Evolutionary conservation across 23 tunicate species (phyloP).

Genomic region (Halocynthia roretzi): DNA sequence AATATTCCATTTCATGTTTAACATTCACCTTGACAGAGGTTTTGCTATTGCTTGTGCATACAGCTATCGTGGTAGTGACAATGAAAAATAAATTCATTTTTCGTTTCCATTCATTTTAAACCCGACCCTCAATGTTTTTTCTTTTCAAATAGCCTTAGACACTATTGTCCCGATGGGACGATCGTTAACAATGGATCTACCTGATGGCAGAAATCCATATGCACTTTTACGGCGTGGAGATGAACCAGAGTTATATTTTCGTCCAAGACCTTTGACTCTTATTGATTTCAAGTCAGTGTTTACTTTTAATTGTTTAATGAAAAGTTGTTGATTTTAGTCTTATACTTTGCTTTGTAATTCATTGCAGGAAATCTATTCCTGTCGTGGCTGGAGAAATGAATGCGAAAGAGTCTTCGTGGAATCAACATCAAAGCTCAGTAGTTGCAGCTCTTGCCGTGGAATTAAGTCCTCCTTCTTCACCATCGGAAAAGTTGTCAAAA

Average conservation of each 20-base stretch:
- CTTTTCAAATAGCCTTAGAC: too few species aligned
- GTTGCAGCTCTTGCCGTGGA: conserved; percentile 49
- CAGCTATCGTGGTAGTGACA: too few species aligned
- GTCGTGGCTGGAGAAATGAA: conserved; percentile 47
- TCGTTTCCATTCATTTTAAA: too few species aligned
- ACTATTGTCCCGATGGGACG: background rate
- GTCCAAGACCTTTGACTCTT: conserved; percentile 43
- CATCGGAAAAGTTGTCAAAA: background rate
- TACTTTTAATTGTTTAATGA: background rate
- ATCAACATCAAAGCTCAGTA: conserved; percentile 21
- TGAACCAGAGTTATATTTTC: conserved; percentile 41
- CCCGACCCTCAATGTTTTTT: too few species aligned
- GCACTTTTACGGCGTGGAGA: conserved; percentile 26
- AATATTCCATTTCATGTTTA: too few species aligned
- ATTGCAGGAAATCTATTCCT: background rate
- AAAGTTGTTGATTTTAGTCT: background rate
- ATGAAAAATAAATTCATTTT: too few species aligned
- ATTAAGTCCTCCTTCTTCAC: conserved; percentile 12
- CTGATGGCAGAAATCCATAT: conserved; percentile 69
- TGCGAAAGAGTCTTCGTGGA: conserved; percentile 41
- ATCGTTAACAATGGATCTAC: conserved; percentile 20
- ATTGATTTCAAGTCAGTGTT: conserved; percentile 32
- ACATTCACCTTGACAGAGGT: too few species aligned
- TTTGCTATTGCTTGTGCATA: too few species aligned
- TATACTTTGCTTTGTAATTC: background rate